Conservation (phyloP, 2,797 vertebrate species). For the Melanotaenia boesemani region DNA sequence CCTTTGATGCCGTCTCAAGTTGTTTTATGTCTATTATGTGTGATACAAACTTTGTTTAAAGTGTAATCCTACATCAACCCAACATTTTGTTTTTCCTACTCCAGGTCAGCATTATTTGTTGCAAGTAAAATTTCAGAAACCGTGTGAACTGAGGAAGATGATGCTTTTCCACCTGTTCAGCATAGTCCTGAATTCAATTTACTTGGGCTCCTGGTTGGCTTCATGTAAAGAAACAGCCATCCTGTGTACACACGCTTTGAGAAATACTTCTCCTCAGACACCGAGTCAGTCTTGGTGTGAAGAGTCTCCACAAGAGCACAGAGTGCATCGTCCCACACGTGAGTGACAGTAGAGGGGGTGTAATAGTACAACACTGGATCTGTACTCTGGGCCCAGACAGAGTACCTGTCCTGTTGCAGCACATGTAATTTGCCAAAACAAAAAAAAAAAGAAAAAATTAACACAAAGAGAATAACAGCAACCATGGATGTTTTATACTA, state of each 20-base stretch:
- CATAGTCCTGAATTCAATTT: conserved; percentile 63
- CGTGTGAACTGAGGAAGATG: conserved; percentile 43
- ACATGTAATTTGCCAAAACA: conserved; percentile 60
- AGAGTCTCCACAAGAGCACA: conserved; percentile 50
- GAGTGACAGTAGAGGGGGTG: conserved; percentile 30
- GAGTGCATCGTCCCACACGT: conserved; percentile 18
- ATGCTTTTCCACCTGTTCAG: conserved; percentile 31
- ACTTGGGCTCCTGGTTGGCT: conserved; percentile 50
- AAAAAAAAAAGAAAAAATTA: conserved; percentile 19
- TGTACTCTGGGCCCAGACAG: conserved; percentile 75
- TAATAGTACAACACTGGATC: conserved; percentile 64
- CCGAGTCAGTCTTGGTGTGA: conserved; percentile 59
- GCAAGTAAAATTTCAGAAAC: conserved; percentile 61
- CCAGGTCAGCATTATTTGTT: conserved; percentile 51
- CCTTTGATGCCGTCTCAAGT: conserved; percentile 45
- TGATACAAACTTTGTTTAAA: conserved; percentile 54
- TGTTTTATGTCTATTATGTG: conserved; percentile 46
- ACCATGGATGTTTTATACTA: conserved; percentile 62
- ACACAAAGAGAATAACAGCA: conserved; percentile 38
- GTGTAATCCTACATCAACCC: conserved; percentile 54
- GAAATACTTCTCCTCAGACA: conserved; percentile 64
- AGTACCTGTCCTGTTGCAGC: conserved; percentile 61
- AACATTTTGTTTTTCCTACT: conserved; percentile 45
- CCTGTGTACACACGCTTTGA: conserved; percentile 38
- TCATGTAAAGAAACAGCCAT: conserved; percentile 24